Evolutionary conservation across 2,113 vertebrate genomes (phyloP), one percentile per base, ranked within the genome.

Genomic region (Gnathonemus longibarbis): DNA sequence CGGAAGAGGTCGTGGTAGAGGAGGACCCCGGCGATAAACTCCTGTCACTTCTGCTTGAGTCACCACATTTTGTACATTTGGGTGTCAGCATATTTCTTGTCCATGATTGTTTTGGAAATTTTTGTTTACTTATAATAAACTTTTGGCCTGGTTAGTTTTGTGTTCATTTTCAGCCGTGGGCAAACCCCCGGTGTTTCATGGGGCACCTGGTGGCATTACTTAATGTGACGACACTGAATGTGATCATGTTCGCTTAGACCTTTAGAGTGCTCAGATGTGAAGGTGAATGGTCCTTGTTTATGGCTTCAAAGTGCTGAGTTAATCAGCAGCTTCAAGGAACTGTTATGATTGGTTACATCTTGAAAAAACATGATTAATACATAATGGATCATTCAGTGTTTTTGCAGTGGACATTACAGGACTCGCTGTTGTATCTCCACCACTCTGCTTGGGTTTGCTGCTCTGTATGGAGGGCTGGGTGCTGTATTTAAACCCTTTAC

Each of bases 11-110:
- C 91, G 96, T 89, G 96, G 96, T 3, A 94, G 98, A 93, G 98
- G 98, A 8, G 98, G 98, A 39, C 98, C 98, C 0, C 96, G 98
- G 87, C 97, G 98, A 97, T 99, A 96, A 97, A 93, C 91, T n/a
- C 89, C 88, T 91, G 93, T 94, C 92, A 52, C 77, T 53, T 56
- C 70, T 52, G 13, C 80, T 24, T 2, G 11, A 77, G 31, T 77
- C 70, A 31, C 70, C 70, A 77, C 27, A 19, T 77, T 77, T 77
- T 77, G 70, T 77, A 77, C 70, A 77, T 77, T 77, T 77, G 70
- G 70, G n/a, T 77, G 80, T 42, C 80, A 45, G 35, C 19, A 45
- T 84, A 46, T 84, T 84, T 45, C 35, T 45, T 84, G 80, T 48
- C 19, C 80, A 84, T 39, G 46, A 87, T 74, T 46, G 46, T 85